Evolutionary conservation across 2,797 vertebrate genomes (phyloP).

Genomic region (Sebastolobus alascanus): DNA sequence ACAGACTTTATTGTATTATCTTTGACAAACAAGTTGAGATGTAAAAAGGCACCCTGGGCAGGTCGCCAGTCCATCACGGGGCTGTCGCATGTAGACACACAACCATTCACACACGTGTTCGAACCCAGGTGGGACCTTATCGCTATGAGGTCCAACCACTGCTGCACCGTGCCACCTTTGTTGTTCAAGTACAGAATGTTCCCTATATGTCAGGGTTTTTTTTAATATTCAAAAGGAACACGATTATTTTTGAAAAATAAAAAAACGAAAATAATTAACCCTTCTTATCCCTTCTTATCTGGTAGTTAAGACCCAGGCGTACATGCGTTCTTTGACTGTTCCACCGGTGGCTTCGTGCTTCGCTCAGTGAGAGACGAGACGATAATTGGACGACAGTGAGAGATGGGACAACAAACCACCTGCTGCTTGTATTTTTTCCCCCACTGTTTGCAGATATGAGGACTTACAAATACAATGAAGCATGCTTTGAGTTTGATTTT

Average conservation of each 20-base stretch:
- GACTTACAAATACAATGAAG: conserved; percentile 59
- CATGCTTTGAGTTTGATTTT: conserved; percentile 49
- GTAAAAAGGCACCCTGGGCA: neutral
- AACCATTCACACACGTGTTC: neutral
- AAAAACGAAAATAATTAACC: neutral
- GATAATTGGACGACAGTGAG: conserved; percentile 55
- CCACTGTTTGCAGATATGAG: conserved; percentile 34
- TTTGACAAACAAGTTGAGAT: conserved; percentile 1
- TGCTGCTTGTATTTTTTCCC: conserved; percentile 42
- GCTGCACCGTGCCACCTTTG: neutral
- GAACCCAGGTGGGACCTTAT: neutral
- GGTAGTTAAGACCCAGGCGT: neutral
- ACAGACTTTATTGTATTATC: neutral
- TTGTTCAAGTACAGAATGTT: neutral
- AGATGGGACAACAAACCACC: conserved; percentile 59
- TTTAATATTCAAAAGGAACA: neutral
- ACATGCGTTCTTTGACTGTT: conserved; percentile 3
- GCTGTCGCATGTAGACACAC: neutral
- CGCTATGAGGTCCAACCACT: neutral
- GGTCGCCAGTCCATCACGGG: neutral
- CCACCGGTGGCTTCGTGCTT: conserved; percentile 61
- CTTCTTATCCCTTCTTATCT: neutral
- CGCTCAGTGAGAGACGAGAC: conserved; percentile 35
- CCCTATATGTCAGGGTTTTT: neutral
- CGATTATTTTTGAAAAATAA: neutral